These are phyloP conservation scores for Trichogramma evanescens DNA, from an alignment of 2,888 invertebrate species.

Conservation along the genomic window DNA sequence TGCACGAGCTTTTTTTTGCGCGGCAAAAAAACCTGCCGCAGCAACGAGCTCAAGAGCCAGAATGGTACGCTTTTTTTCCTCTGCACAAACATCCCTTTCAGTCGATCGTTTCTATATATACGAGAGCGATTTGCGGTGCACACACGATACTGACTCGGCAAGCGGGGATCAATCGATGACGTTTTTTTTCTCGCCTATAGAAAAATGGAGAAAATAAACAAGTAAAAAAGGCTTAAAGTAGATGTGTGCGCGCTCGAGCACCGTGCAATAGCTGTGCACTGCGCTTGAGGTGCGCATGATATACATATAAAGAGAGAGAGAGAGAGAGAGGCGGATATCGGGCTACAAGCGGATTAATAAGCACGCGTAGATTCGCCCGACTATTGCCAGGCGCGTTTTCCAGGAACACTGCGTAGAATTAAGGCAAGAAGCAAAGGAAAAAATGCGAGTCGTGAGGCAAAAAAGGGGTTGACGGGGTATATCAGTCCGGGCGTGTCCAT, in stretches of 20 bases:
- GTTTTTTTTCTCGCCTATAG: slow-evolving; percentile 4
- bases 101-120: background rate
- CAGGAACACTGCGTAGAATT: background rate
- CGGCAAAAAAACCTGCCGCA: no score
- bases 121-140: background rate
- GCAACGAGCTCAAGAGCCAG: background rate
- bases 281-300: no score
- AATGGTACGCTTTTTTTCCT: slow-evolving; percentile 1
- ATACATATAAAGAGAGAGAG: no score
- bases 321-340: no score
- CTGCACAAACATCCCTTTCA: slow-evolving; percentile 1
- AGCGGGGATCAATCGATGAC: slow-evolving; percentile 16
- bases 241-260: background rate
- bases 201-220: background rate
- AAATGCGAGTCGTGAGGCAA: slow-evolving; percentile 19
- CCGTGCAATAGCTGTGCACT: no score
- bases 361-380: no score
- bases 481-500: slow-evolving; percentile 29
- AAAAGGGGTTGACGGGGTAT: background rate
- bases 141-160: slow-evolving; percentile 9
- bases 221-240: background rate
- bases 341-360: no score
- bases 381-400: background rate
- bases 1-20: no score
- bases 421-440: slow-evolving; percentile 21